phyloP scores from a whole-genome alignment of 2,113 vertebrate species.

The Lanius collurio region DNA sequence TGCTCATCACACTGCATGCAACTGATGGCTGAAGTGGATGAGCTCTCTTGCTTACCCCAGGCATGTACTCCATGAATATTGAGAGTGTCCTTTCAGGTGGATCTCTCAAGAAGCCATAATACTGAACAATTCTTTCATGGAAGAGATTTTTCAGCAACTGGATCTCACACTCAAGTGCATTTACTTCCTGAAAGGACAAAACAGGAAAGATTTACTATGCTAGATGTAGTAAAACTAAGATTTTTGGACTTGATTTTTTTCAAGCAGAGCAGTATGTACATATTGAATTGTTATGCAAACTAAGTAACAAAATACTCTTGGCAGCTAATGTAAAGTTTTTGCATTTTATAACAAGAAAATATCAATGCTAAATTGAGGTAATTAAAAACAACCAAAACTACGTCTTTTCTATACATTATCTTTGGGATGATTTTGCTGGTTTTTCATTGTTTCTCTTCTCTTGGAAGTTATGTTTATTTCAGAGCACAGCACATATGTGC shows the following conservation, averaged over 20 bases:
- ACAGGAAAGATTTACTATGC: not conserved
- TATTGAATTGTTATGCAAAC: not conserved
- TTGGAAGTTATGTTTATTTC: not conserved
- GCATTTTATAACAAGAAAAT: not conserved
- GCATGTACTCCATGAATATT: conserved; percentile 99
- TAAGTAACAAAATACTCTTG: not conserved
- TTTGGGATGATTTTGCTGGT: not conserved
- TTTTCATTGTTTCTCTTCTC: not conserved
- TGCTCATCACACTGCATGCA: not conserved
- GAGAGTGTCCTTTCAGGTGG: conserved; percentile 92
- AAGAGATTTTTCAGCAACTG: conserved; percentile 96
- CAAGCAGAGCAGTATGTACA: not conserved
- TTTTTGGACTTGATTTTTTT: not conserved
- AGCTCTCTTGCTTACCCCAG: conserved; percentile 82
- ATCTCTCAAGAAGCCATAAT: conserved; percentile 96
- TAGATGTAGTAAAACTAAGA: not conserved
- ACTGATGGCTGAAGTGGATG: not conserved
- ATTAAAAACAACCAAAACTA: not conserved
- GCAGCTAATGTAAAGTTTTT: not conserved
- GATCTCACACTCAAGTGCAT: conserved; percentile 97
- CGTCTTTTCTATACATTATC: not conserved
- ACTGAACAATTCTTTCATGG: conserved; percentile 96
- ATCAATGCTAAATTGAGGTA: not conserved
- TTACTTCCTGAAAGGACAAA: conserved; percentile 86
- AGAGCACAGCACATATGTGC: not conserved